Conservation (phyloP, 2,888 invertebrate genomes). For the Limenitis camilla region DNA sequence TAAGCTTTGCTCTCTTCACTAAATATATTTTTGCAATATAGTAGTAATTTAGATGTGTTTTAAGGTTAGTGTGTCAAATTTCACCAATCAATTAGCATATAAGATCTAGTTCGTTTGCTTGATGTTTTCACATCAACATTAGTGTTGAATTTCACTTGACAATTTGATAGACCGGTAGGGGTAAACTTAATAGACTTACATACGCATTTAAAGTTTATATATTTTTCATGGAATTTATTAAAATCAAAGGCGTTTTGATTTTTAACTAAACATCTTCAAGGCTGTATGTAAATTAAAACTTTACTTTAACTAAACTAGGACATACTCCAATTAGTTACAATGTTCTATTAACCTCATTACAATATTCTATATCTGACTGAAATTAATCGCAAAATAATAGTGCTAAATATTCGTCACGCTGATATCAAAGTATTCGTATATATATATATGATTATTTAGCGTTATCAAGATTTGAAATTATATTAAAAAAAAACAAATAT, state of each 20-base stretch:
- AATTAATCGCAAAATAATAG: constrained; percentile 2
- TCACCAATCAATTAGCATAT: constrained; percentile 1
- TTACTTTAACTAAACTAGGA: background rate
- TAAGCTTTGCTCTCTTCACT: no score
- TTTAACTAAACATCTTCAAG: no score
- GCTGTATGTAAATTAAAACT: no score
- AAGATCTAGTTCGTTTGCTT: background rate
- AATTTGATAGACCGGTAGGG: no score
- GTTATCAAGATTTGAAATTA: no score
- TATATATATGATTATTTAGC: background rate
- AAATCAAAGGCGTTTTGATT: no score
- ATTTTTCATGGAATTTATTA: no score
- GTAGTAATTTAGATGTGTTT: constrained; percentile 5
- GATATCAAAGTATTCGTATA: background rate
- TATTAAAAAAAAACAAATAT: no score
- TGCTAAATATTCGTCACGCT: constrained; percentile 1
- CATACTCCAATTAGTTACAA: no score
- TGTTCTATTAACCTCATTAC: no score
- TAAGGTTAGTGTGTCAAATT: constrained; percentile 13
- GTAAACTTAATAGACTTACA: no score
- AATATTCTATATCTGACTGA: constrained; percentile 2
- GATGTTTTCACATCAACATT: background rate
- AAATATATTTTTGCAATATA: background rate
- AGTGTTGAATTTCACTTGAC: background rate
- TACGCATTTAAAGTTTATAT: no score